These are phyloP conservation scores for Lamellibrachia columna DNA, from an alignment of 2,888 invertebrate species.

Conservation along the genomic window DNA sequence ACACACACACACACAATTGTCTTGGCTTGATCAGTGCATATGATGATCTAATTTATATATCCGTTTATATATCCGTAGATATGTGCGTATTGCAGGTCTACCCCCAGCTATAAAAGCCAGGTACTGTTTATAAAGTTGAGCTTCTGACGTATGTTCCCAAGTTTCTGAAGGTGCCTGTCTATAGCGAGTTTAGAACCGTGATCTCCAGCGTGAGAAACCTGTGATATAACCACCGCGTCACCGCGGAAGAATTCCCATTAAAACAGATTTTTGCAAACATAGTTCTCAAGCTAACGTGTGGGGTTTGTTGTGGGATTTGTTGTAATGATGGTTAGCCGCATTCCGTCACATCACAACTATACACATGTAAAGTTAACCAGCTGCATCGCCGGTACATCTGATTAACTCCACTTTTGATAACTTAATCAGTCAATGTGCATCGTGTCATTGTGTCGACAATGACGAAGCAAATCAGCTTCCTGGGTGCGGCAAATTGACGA, in stretches of 20 bases:
- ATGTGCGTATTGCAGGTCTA: too few relatives aligned
- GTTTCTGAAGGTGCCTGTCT: background rate
- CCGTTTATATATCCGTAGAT: too few relatives aligned
- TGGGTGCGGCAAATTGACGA: constrained; percentile 6
- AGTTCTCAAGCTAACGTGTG: background rate
- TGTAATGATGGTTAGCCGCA: background rate
- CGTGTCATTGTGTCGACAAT: background rate
- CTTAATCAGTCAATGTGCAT: constrained; percentile 1
- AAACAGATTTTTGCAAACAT: background rate
- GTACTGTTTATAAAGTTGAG: background rate
- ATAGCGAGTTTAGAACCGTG: background rate
- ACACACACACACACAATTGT: background rate
- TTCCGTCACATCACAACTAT: background rate
- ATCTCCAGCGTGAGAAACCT: background rate
- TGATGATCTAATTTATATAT: too few relatives aligned
- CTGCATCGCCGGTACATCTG: background rate
- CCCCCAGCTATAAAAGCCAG: too few relatives aligned
- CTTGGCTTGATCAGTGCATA: too few relatives aligned
- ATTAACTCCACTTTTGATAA: background rate
- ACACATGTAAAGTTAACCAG: background rate
- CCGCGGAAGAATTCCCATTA: background rate
- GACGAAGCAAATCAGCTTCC: background rate
- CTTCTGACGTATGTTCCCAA: background rate
- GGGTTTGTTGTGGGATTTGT: background rate
- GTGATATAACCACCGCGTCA: background rate